A percentile compares a stretch with the other conserved stretches of the same genome.
These are phyloP conservation scores for Sclerodermus sp. DNA, from an alignment of 2,888 invertebrate genomes.

Conservation along the genomic window DNA sequence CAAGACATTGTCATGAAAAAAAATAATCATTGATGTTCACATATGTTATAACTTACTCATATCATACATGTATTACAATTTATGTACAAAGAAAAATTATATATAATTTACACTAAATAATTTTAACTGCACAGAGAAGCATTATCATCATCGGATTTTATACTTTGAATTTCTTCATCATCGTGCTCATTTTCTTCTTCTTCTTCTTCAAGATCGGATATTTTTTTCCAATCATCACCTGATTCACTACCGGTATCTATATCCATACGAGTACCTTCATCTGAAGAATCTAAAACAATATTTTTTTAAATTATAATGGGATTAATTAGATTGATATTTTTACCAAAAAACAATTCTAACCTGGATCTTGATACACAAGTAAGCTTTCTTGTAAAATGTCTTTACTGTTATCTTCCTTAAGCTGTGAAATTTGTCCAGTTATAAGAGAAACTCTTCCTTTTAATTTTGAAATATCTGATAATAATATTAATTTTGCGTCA, in stretches of 20 bases:
- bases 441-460: conserved; percentile 67
- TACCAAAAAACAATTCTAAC: no score
- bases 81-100: not conserved
- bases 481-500: conserved; percentile 61
- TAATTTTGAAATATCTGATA: conserved; percentile 62
- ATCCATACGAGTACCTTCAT: conserved; percentile 45
- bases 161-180: conserved; percentile 20
- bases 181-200: conserved; percentile 29
- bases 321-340: no score
- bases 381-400: conserved; percentile 55
- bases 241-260: conserved; percentile 48
- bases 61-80: no score
- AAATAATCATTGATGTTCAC: no score
- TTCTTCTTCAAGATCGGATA: conserved; percentile 45
- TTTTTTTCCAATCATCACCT: conserved; percentile 52
- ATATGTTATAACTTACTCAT: no score
- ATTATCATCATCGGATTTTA: conserved; percentile 19
- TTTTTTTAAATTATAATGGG: no score
- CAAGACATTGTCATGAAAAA: no score
- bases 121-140: conserved; percentile 27
- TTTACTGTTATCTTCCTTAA: conserved; percentile 55
- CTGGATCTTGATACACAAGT: conserved; percentile 63
- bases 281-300: conserved; percentile 51
- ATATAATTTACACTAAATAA: not conserved
- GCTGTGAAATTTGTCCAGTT: conserved; percentile 60